phyloP scores from a whole-genome alignment of 2,797 vertebrate species.

The Chromobotia macracanthus region DNA sequence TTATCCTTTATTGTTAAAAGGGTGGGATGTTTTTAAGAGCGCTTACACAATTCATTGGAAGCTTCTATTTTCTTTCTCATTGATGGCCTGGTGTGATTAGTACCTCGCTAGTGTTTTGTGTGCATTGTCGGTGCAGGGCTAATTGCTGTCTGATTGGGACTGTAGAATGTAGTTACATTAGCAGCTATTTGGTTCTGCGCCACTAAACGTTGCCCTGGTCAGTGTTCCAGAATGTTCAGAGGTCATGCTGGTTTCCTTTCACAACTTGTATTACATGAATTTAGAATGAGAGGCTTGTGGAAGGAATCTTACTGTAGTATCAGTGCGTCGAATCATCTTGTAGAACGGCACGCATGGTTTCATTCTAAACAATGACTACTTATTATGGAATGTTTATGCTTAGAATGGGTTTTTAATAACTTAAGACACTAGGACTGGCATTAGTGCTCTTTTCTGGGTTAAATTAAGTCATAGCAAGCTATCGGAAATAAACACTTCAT shows the following conservation, averaged over 20 bases:
- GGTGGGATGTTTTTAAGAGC: not conserved
- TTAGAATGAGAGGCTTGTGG: not conserved
- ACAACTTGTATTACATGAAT: not conserved
- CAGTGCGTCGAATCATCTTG: not conserved
- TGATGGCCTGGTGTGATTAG: slow-evolving; percentile 4
- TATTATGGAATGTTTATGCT: not conserved
- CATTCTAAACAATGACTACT: not conserved
- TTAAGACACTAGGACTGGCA: no score
- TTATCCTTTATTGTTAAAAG: not conserved
- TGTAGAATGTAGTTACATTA: not conserved
- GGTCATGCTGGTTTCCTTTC: slow-evolving; percentile 10
- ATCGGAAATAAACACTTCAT: not conserved
- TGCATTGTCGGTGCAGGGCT: slow-evolving; percentile 11
- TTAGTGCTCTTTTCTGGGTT: no score
- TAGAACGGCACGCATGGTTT: not conserved
- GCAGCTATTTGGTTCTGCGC: slow-evolving; percentile 28
- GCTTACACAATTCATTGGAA: not conserved
- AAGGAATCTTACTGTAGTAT: not conserved
- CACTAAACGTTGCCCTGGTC: slow-evolving; percentile 21
- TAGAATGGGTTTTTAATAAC: not conserved
- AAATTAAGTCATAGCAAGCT: not conserved
- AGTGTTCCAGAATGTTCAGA: slow-evolving; percentile 24
- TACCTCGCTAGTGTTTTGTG: not conserved
- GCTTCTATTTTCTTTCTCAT: slow-evolving; percentile 14
- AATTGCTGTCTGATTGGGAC: slow-evolving; percentile 27